These are phyloP conservation scores for Acholoe squamosa DNA, from an alignment of 2,888 invertebrate species.

Conservation along the genomic window DNA sequence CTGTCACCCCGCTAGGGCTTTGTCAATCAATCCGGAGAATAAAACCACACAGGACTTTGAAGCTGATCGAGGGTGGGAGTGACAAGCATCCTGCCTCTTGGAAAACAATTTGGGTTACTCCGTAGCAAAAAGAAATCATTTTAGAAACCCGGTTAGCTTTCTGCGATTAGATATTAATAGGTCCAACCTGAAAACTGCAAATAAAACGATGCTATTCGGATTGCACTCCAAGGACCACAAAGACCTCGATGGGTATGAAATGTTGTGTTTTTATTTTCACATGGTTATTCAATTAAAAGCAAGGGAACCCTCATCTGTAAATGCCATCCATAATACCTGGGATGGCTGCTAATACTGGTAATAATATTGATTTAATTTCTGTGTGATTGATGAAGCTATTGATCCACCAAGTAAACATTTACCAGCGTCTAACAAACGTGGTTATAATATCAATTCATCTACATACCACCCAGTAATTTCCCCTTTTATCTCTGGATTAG, in stretches of 20 bases:
- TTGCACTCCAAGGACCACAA: no score
- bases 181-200: no score
- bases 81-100: not conserved
- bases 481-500: no score
- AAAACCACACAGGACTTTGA: not conserved
- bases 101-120: not conserved
- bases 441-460: not conserved
- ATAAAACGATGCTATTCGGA: no score
- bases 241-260: no score
- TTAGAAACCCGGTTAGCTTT: not conserved
- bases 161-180: not conserved
- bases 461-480: no score
- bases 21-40: not conserved
- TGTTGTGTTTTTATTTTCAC: no score
- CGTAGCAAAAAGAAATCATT: not conserved
- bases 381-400: not conserved
- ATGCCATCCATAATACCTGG: not conserved
- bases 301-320: not conserved
- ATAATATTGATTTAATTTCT: constrained; percentile 5
- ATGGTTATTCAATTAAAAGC: no score
- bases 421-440: not conserved
- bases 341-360: not conserved
- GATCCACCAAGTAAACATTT: not conserved
- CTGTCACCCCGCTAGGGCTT: not conserved
- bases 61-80: not conserved